Evolutionary conservation across 1,140 invertebrate genomes (phyloP).

Genomic region (Drosophila ficusphila): DNA sequence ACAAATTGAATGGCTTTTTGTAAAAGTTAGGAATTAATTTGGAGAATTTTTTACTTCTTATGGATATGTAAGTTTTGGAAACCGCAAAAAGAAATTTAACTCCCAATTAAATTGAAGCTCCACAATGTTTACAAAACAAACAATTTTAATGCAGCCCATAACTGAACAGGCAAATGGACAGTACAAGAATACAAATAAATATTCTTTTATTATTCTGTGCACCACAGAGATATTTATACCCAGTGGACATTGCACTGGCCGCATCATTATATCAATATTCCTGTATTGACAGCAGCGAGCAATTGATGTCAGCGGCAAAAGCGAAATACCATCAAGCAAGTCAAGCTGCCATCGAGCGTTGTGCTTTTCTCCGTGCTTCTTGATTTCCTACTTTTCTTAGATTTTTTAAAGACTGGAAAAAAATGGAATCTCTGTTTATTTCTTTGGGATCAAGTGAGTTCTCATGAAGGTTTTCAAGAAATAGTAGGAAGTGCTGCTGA

Average conservation of each 20-base stretch:
- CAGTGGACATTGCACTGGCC: constrained; percentile 9
- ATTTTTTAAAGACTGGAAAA: not conserved
- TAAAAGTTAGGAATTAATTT: too few species aligned
- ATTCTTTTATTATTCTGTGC: not conserved
- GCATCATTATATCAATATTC: constrained; percentile 47
- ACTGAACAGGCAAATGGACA: not conserved
- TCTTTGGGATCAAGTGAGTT: not conserved
- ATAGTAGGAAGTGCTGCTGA: too few species aligned
- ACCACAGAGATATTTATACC: not conserved
- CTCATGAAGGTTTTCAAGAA: too few species aligned
- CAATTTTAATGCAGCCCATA: constrained; percentile 12
- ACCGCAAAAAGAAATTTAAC: too few species aligned
- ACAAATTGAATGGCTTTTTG: too few species aligned
- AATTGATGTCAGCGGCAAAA: constrained; percentile 61
- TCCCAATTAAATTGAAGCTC: constrained; percentile 7
- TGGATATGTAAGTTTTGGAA: too few species aligned
- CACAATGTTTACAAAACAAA: constrained; percentile 5
- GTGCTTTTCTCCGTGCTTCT: not conserved
- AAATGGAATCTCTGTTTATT: not conserved
- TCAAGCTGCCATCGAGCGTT: constrained; percentile 26
- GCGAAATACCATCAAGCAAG: constrained; percentile 54
- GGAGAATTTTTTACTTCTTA: too few species aligned
- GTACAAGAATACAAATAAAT: constrained; percentile 11
- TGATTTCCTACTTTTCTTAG: not conserved
- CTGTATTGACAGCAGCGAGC: constrained; percentile 31